These are phyloP conservation scores for Anoplolepis gracilipes DNA, from an alignment of 1,140 invertebrate genomes.

Conservation along the genomic window DNA sequence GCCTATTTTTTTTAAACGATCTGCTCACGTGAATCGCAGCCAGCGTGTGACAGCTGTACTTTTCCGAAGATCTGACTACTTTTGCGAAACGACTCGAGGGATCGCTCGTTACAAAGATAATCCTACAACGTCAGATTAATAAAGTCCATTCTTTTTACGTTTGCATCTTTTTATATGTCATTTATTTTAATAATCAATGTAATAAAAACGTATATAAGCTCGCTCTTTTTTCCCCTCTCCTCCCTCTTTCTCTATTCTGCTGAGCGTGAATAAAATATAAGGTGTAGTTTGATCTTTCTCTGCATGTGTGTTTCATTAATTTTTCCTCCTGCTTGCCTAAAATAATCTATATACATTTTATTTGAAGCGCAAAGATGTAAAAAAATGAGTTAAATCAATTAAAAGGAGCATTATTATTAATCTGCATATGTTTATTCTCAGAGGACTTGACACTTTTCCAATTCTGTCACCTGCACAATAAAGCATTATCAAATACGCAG, in stretches of 20 bases:
- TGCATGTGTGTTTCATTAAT: too few species aligned
- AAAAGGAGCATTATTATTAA: neutral
- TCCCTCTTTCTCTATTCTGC: too few species aligned
- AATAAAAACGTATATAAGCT: too few species aligned
- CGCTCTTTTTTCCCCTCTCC: too few species aligned
- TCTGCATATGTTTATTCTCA: neutral
- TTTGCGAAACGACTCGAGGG: neutral
- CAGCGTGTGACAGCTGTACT: conserved; percentile 26
- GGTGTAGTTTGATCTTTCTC: too few species aligned
- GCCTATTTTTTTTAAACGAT: conserved; percentile 81
- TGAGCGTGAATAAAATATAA: too few species aligned
- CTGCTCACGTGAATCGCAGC: conserved; percentile 82
- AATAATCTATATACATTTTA: too few species aligned
- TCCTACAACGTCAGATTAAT: too few species aligned
- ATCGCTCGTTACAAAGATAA: neutral
- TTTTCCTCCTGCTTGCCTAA: too few species aligned
- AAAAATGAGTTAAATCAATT: neutral
- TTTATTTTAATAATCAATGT: too few species aligned
- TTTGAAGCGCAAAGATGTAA: neutral
- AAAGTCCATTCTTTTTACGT: too few species aligned
- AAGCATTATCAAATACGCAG: neutral
- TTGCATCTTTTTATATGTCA: too few species aligned
- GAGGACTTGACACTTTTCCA: neutral
- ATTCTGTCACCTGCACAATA: neutral
- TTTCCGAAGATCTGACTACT: neutral